Evolutionary conservation across 2,888 invertebrate species (phyloP), one percentile per base, ranked within the genome.

Genomic region (Operophtera brumata): DNA sequence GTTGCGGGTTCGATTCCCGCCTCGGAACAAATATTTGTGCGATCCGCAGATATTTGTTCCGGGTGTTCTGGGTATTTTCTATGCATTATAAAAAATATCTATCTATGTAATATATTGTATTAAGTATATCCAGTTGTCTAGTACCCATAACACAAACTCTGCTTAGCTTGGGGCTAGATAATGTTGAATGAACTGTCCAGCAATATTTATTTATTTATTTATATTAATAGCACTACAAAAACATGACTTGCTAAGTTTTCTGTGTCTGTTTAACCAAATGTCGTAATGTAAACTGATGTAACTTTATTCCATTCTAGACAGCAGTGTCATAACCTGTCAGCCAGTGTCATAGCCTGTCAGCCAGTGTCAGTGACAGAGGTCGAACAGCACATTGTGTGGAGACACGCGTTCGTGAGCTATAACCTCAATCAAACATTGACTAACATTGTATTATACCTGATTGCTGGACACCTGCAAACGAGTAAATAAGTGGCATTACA

Each of bases 341-440:
- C 39, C 30, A 35, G 40, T 46, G 53, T 57, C 63, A 61, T 59
- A 59, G 54, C 61, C 57, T 63, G 61, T 52, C 63, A 61, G 6
- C 39, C 32, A 36, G 42, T 53, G 46, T 47, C 47, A 53, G 26
- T 20, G 7, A 28, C 25, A 42, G 47, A 54, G 60, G 51, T 55
- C 44, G 41, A 43, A 26, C 43, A 4, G 37, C 35, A 44, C 49
- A 57, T 59, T 61, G 62, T 56, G 34, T 36, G 43, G 49, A 34
- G 52, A 57, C 54, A 54, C 30, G 49, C 13, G 35, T 47, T 47
- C 55, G 57, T 51, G 62, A 50, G 45, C 25, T 30, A 30, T 9
- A 30, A 11, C 11, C 28, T 12, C 20, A 13, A 34, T 42, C 35
- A 36, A 49, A 42, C 20, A 35, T 41, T 35, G 34, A 13, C 36